Evolutionary conservation across 2,888 invertebrate genomes (phyloP), one percentile per base, ranked within the genome.

Genomic region (Noctua fimbriata): DNA sequence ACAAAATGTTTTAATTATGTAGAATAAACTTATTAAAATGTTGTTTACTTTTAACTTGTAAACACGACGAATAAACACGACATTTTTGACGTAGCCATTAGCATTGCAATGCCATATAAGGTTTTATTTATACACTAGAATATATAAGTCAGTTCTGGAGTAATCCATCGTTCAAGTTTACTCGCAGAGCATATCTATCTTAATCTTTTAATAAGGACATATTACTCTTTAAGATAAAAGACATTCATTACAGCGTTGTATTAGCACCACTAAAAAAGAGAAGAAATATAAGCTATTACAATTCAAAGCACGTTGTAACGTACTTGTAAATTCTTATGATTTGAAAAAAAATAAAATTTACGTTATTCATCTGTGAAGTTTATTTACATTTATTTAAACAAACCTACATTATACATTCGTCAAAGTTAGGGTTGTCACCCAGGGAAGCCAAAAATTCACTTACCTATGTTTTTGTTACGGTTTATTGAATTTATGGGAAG

Each of bases 401-500:
- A 66, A 49, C 32, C 36, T 80, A 70, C 16, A 72, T 80, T 79
- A 55, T 84, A 82, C 41, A 81, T 83, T 86, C 72, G 52, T 81
- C 70, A 81, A 60, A 18, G 10, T 52, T 52, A 77, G 73, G 78
- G 81, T 41, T 81, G 79, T 47, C 52, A 41, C 47, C 41, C 0
- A 60, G 21, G 21, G 21, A 7, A 66, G 0, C 10, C 6, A 52
- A 21, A 52, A 24, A 24, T 52, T 2, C 9, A 6, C 0, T 41
- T 28, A 24, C 0, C 1, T 44, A 10, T 1, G 7, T 24, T 32
- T 36, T 60, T n/a, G 9, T 5, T 65, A n/a, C 7, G n/a, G 5
- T n/a, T 36, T n/a, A n/a, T 14, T 41, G 41, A 41, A 4, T 14
- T 41, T 55, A 58, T 12, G n/a, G 5, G 12, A 73, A 21, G 10